These are phyloP conservation scores for Cisticola juncidis DNA, from an alignment of 2,113 vertebrate species.

Conservation along the genomic window DNA sequence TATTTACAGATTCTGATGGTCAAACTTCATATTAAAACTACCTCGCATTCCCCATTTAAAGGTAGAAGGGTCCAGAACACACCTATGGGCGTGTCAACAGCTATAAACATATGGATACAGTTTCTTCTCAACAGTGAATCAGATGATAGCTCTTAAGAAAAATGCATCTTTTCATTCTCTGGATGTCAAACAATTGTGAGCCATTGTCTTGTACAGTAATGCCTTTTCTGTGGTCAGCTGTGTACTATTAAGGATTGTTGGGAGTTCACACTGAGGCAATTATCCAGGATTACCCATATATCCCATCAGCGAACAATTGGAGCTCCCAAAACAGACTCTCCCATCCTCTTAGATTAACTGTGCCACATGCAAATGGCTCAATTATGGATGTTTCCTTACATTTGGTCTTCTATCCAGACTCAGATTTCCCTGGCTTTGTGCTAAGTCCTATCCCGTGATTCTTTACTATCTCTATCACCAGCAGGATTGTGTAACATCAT, in stretches of 20 bases:
- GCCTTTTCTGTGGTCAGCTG: not conserved
- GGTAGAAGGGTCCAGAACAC: not conserved
- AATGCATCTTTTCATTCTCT: not conserved
- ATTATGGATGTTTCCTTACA: not conserved
- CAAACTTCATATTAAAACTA: not conserved
- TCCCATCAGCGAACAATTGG: not conserved
- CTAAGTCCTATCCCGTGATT: not conserved
- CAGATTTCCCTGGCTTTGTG: not conserved
- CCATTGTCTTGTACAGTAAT: not conserved
- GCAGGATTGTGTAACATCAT: not conserved
- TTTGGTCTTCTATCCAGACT: not conserved
- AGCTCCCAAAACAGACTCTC: not conserved
- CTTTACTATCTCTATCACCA: not conserved
- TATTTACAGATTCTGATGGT: too few relatives aligned
- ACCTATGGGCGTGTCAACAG: not conserved
- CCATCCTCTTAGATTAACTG: not conserved
- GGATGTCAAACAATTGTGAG: not conserved
- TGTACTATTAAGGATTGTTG: not conserved
- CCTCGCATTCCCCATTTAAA: not conserved
- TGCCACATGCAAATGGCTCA: not conserved
- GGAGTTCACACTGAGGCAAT: not conserved
- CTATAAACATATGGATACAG: not conserved
- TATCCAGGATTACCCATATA: not conserved
- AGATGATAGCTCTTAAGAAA: not conserved
- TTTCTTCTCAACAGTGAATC: not conserved